phyloP scores from a whole-genome alignment of 1,140 invertebrate species.

The Oscheius sp. region DNA sequence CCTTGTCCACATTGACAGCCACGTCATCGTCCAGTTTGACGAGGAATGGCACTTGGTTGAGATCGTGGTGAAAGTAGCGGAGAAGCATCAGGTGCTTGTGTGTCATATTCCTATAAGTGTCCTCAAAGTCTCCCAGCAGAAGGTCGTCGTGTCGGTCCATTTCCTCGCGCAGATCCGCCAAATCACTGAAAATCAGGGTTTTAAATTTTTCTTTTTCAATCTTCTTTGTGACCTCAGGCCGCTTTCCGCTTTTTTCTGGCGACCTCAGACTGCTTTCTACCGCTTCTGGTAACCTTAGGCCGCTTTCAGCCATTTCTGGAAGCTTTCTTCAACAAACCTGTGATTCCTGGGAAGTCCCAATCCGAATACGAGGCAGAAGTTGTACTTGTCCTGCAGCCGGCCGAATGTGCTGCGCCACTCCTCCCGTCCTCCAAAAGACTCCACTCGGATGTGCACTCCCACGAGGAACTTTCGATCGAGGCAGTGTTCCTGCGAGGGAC shows the following conservation, averaged over 20 bases:
- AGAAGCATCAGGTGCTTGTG: neutral
- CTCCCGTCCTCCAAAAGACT: neutral
- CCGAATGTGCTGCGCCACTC: neutral
- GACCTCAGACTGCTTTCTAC: too few species aligned
- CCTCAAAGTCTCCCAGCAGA: neutral
- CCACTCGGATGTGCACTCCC: neutral
- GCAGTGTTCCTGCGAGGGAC: neutral
- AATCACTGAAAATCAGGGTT: neutral
- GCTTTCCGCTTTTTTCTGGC: too few species aligned
- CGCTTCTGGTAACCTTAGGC: too few species aligned
- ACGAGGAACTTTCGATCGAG: neutral
- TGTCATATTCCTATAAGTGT: neutral
- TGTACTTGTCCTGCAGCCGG: neutral
- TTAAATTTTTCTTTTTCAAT: neutral
- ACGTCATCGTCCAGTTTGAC: slow-evolving; percentile 2
- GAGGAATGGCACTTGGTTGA: neutral
- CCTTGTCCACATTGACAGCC: neutral
- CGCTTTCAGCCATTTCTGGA: too few species aligned
- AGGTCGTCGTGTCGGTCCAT: neutral
- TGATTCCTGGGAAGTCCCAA: neutral
- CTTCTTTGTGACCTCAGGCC: neutral
- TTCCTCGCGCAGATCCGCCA: neutral
- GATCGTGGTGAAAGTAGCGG: neutral
- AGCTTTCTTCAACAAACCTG: too few species aligned
- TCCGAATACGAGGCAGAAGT: neutral